Base-by-base conservation (phyloP, 2,888 invertebrate genomes). In the Ligdia adustata region DNA sequence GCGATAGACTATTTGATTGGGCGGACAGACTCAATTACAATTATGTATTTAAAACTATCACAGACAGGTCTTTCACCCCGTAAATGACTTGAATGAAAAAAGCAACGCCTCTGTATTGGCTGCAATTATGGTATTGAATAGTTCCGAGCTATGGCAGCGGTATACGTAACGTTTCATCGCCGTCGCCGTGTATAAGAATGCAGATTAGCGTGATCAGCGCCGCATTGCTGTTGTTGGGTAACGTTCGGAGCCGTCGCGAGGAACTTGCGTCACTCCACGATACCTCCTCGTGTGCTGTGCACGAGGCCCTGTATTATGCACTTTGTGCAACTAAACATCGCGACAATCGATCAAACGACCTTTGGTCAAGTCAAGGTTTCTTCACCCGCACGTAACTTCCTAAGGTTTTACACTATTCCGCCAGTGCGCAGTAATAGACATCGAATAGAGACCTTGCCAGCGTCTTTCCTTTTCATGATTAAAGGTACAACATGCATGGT, bases 191-290 rank as follows among this genome's bases (percentile, higher is more conserved):
- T 45, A 58, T 55, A 66, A 72, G 68, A 75, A 79, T 76, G 75
- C 69, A 78, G 76, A 78, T 77, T 79, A 71, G 79, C 77, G 74
- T 79, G 79, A 72, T 73, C 66, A 63, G 63, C 66, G 64, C 72
- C 78, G 82, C 82, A 85, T 69, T 82, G 83, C 81, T 64, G 80
- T 62, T 72, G 75, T 81, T 77, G 70, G 66, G 70, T 70, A 75
- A 75, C 65, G 64, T 60, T 65, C 52, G 53, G 60, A 59, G 60
- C 60, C 59, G 62, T 60, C 56, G 71, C 74, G 66, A 68, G 69
- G 69, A 58, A 48, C 56, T 64, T 61, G 75, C 72, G 66, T 62
- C 65, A 64, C 52, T 31, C 27, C 51, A 59, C 44, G 43, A 45
- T 22, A 55, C 33, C 26, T 15, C 12, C 24, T 9, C 31, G 14